phyloP scores from a whole-genome alignment of 1,140 invertebrate species.

The Branchinecta lynchi region DNA sequence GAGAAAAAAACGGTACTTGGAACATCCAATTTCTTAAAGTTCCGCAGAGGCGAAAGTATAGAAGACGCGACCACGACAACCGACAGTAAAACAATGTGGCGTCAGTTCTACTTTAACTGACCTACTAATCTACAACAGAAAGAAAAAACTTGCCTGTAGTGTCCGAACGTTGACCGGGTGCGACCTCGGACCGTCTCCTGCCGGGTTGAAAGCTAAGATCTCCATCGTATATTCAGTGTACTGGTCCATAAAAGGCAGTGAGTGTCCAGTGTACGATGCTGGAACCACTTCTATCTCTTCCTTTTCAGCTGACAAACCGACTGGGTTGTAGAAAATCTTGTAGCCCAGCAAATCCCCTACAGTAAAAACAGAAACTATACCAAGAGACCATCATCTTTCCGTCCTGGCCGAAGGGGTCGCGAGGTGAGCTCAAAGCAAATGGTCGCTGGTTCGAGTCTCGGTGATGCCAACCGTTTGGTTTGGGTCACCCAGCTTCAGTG shows the following conservation, averaged over 20 bases:
- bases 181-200: conserved; percentile 84
- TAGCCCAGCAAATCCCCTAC: conserved; percentile 69
- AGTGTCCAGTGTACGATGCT: conserved; percentile 60
- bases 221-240: conserved; percentile 84
- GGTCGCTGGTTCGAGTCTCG: too few species aligned
- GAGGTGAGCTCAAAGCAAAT: too few species aligned
- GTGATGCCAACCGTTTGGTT: background rate
- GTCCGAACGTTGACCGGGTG: conserved; percentile 58
- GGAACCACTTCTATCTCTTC: conserved; percentile 85
- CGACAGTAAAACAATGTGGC: too few species aligned
- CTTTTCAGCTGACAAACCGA: conserved; percentile 37
- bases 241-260: conserved; percentile 75
- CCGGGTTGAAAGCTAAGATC: conserved; percentile 88
- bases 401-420: background rate
- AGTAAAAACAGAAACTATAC: conserved; percentile 30
- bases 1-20: too few species aligned
- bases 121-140: too few species aligned
- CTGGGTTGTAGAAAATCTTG: conserved; percentile 39
- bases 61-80: too few species aligned
- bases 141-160: conserved; percentile 31
- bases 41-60: too few species aligned
- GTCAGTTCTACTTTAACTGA: too few species aligned
- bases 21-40: too few species aligned
- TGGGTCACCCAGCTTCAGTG: too few species aligned
- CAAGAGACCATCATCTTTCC: conserved; percentile 29